Conservation (phyloP, 2,113 vertebrate species). For the Oostethus manadensis region DNA sequence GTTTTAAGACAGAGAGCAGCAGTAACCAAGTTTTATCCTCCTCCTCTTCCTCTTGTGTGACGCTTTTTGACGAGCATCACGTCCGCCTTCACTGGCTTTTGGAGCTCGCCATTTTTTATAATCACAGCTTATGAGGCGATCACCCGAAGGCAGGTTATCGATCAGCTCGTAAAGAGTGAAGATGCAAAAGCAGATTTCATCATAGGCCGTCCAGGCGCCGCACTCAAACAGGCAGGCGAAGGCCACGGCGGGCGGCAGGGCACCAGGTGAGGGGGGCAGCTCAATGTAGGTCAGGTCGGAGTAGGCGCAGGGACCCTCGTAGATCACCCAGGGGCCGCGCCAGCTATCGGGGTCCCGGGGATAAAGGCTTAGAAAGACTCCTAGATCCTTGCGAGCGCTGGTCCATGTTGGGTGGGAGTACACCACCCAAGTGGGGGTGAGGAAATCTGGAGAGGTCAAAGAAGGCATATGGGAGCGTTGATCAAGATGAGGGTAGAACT, state of each 20-base stretch:
- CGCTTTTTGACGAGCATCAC: not conserved
- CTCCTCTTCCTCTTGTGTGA: slow-evolving; percentile 25
- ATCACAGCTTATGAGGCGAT: not conserved
- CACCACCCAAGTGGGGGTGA: slow-evolving; percentile 81
- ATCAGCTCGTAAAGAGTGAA: slow-evolving; percentile 86
- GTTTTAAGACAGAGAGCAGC: slow-evolving; percentile 52
- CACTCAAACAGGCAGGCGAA: slow-evolving; percentile 90
- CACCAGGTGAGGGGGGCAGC: slow-evolving; percentile 51
- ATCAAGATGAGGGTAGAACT: not conserved
- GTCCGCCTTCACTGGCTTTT: not conserved
- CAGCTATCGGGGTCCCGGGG: slow-evolving; percentile 85
- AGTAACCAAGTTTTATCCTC: slow-evolving; percentile 38
- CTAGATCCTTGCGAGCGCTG: slow-evolving; percentile 78
- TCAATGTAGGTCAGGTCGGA: slow-evolving; percentile 86
- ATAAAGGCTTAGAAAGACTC: slow-evolving; percentile 80
- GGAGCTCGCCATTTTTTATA: not conserved
- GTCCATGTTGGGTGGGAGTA: slow-evolving; percentile 85
- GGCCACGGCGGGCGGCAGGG: slow-evolving; percentile 44
- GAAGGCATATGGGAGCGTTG: not conserved
- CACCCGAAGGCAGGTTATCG: slow-evolving; percentile 71
- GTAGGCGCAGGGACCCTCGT: slow-evolving; percentile 89
- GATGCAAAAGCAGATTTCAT: slow-evolving; percentile 90
- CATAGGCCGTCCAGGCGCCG: slow-evolving; percentile 76
- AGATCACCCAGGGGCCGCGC: slow-evolving; percentile 89
- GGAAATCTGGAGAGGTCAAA: slow-evolving; percentile 45